Percentiles rank a stretch among this genome's conserved stretches.
phyloP scores from a whole-genome alignment of 1,140 invertebrate genomes.

The Pogonomyrmex californicus region DNA sequence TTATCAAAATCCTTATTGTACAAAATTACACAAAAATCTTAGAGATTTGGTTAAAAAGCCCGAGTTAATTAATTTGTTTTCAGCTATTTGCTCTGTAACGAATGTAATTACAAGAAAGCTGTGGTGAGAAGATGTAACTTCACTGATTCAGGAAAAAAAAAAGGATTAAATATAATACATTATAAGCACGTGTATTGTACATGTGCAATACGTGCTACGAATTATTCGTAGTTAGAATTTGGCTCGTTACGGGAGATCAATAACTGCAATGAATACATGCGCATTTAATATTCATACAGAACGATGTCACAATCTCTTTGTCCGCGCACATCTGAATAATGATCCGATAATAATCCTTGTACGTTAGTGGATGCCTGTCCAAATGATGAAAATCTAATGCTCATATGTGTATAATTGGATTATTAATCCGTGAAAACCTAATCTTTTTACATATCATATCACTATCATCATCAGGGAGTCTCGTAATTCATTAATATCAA shows the following conservation, averaged over 20 bases:
- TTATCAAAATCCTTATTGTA: neutral
- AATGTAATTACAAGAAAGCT: conserved; percentile 45
- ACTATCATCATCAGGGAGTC: neutral
- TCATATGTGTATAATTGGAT: neutral
- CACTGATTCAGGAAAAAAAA: conserved; percentile 4
- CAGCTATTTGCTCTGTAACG: neutral
- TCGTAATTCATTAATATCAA: conserved; percentile 24
- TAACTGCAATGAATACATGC: conserved; percentile 39
- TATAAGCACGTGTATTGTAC: neutral
- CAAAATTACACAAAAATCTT: neutral
- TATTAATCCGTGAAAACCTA: conserved; percentile 21
- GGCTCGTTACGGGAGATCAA: conserved; percentile 42
- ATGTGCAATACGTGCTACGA: conserved; percentile 20
- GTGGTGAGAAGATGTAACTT: conserved; percentile 32
- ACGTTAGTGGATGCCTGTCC: neutral
- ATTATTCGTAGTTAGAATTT: conserved; percentile 5
- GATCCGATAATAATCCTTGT: conserved; percentile 37
- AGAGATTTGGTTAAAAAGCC: neutral
- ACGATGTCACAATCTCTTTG: conserved; percentile 47
- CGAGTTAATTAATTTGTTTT: conserved; percentile 34
- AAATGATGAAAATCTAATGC: conserved; percentile 45
- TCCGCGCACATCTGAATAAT: conserved; percentile 34
- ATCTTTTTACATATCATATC: neutral
- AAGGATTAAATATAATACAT: conserved; percentile 49
- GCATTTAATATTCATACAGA: conserved; percentile 47